Percentiles rank a stretch among this genome's conserved stretches.
phyloP scores from a whole-genome alignment of 2,888 invertebrate genomes.

The Stramonita haemastoma region DNA sequence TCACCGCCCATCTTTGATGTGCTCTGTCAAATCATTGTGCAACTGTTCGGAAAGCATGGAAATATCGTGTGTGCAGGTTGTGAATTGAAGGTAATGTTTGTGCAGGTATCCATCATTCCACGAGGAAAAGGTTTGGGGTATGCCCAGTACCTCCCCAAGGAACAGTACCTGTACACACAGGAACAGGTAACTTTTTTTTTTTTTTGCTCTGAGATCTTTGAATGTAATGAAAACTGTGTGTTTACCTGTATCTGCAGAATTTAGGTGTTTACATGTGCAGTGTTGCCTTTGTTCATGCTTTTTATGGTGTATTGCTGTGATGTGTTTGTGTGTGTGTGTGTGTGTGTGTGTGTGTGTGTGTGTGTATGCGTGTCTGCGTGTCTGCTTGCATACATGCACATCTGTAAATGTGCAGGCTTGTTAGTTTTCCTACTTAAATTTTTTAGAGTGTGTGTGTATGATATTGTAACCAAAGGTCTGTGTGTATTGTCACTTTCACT shows the following conservation, averaged over 20 bases:
- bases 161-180: constrained; percentile 96
- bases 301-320: background rate
- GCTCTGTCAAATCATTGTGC: no score
- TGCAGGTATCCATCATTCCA: constrained; percentile 94
- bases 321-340: background rate
- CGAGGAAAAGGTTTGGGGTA: constrained; percentile 98
- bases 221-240: background rate
- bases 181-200: constrained; percentile 84
- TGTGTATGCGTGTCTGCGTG: background rate
- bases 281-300: background rate
- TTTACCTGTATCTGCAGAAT: background rate
- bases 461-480: no score
- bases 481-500: no score
- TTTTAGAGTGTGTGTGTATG: no score
- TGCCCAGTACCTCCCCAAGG: constrained; percentile 98
- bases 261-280: background rate
- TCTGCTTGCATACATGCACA: background rate
- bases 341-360: background rate
- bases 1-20: no score
- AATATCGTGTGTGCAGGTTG: no score
- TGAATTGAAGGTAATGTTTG: background rate
- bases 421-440: no score
- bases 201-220: background rate
- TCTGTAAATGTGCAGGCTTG: no score
- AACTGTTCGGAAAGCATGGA: no score